These are phyloP conservation scores for Chrysogorgia sp. DNA, from an alignment of 92 coral and sea anemone species.

Conservation along the genomic window DNA sequence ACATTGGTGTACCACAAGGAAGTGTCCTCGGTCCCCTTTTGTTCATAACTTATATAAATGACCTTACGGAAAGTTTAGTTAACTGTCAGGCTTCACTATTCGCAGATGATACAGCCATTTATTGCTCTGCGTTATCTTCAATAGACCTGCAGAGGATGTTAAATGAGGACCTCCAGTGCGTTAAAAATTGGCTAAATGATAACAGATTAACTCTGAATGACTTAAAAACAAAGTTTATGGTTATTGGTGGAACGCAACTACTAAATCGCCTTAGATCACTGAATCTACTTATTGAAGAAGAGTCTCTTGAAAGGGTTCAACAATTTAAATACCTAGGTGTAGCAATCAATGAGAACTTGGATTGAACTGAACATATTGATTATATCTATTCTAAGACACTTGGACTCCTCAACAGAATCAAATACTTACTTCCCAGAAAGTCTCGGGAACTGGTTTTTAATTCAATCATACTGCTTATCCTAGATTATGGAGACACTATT, in stretches of 20 bases:
- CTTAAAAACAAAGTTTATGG: constrained; percentile 36
- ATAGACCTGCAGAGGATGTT: constrained; percentile 5
- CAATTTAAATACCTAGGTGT: constrained; percentile 39
- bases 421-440: constrained; percentile 13
- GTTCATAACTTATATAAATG: constrained; percentile 48
- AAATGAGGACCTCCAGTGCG: constrained; percentile 25
- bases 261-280: neutral
- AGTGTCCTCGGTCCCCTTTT: constrained; percentile 57
- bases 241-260: constrained; percentile 48
- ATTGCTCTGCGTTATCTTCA: constrained; percentile 20
- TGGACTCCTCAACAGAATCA: constrained; percentile 17
- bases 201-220: constrained; percentile 35
- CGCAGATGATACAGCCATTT: constrained; percentile 57
- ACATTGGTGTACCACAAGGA: constrained; percentile 54
- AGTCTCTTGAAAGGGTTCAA: neutral
- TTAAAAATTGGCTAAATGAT: constrained; percentile 31
- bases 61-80: constrained; percentile 29
- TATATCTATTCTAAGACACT: constrained; percentile 13
- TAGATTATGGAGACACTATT: too few relatives aligned
- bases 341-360: too few relatives aligned
- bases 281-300: neutral
- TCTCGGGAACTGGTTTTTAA: constrained; percentile 1
- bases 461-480: too few relatives aligned
- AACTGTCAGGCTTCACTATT: constrained; percentile 37
- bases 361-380: constrained; percentile 37